These are phyloP conservation scores for Himalopsyche phryganea DNA, from an alignment of 1,140 invertebrate species.

Conservation along the genomic window DNA sequence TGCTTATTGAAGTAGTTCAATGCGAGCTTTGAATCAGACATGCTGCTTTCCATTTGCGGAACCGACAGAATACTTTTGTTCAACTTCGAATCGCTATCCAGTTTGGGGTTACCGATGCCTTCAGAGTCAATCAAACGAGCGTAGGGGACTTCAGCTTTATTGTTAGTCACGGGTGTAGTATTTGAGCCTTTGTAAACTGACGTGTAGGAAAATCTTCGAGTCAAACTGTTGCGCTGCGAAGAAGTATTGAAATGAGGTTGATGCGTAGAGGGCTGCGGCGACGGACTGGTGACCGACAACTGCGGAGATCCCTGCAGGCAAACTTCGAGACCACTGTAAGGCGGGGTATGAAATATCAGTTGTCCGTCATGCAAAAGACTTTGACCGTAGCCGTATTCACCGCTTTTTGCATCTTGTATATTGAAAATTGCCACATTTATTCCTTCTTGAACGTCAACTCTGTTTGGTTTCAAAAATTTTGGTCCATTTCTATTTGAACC, in stretches of 20 bases:
- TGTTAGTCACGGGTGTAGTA: slow-evolving; percentile 43
- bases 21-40: slow-evolving; percentile 78
- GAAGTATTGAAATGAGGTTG: slow-evolving; percentile 37
- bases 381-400: slow-evolving; percentile 82
- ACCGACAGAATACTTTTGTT: slow-evolving; percentile 56
- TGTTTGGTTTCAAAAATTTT: slow-evolving; percentile 82
- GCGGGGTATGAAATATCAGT: slow-evolving; percentile 87
- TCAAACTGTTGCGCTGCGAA: slow-evolving; percentile 52
- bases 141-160: slow-evolving; percentile 71
- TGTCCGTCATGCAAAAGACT: slow-evolving; percentile 85
- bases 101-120: slow-evolving; percentile 55
- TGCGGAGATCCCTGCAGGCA: slow-evolving; percentile 65
- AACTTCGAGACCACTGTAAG: slow-evolving; percentile 77
- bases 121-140: slow-evolving; percentile 66
- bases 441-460: slow-evolving; percentile 75
- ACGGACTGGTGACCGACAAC: slow-evolving; percentile 44
- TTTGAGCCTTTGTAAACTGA: slow-evolving; percentile 51
- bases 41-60: slow-evolving; percentile 65
- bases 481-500: slow-evolving; percentile 83
- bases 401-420: slow-evolving; percentile 51
- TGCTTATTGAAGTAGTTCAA: slow-evolving; percentile 45
- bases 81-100: slow-evolving; percentile 76
- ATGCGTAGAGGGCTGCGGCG: slow-evolving; percentile 43
- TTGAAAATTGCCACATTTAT: slow-evolving; percentile 70
- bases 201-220: slow-evolving; percentile 63